These are phyloP conservation scores for Dynastes hyllus DNA, from an alignment of 2,888 invertebrate genomes.

Conservation along the genomic window DNA sequence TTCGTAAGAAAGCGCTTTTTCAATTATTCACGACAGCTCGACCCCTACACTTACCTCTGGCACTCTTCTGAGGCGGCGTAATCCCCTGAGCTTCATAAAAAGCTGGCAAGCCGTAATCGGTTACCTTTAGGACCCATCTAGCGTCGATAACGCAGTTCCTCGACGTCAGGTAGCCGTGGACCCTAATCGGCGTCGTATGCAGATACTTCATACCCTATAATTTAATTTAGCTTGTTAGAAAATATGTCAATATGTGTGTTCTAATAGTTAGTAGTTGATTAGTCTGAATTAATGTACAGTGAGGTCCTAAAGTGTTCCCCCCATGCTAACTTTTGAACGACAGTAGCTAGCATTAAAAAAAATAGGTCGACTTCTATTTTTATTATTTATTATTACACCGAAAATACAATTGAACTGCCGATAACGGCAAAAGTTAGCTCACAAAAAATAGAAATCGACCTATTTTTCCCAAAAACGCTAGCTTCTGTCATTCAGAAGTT, in stretches of 20 bases:
- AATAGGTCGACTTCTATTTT: too few relatives aligned
- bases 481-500: too few relatives aligned
- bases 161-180: slow-evolving; percentile 91
- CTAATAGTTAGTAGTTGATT: neutral
- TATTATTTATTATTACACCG: too few relatives aligned
- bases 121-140: slow-evolving; percentile 95
- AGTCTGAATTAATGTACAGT: neutral
- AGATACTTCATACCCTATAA: slow-evolving; percentile 91
- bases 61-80: slow-evolving; percentile 76
- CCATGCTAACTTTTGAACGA: too few relatives aligned
- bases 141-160: slow-evolving; percentile 96
- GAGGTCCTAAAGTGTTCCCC: neutral
- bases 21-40: slow-evolving; percentile 42
- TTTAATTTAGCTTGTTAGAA: neutral
- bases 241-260: slow-evolving; percentile 24
- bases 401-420: too few relatives aligned
- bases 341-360: too few relatives aligned
- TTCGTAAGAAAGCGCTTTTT: slow-evolving; percentile 33
- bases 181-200: slow-evolving; percentile 86
- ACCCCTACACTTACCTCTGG: slow-evolving; percentile 76
- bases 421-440: too few relatives aligned
- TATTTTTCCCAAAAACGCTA: too few relatives aligned
- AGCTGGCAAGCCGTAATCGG: slow-evolving; percentile 90
- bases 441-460: too few relatives aligned
- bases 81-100: slow-evolving; percentile 85